phyloP scores from a whole-genome alignment of 2,113 vertebrate genomes.

The Laterallus jamaicensis region DNA sequence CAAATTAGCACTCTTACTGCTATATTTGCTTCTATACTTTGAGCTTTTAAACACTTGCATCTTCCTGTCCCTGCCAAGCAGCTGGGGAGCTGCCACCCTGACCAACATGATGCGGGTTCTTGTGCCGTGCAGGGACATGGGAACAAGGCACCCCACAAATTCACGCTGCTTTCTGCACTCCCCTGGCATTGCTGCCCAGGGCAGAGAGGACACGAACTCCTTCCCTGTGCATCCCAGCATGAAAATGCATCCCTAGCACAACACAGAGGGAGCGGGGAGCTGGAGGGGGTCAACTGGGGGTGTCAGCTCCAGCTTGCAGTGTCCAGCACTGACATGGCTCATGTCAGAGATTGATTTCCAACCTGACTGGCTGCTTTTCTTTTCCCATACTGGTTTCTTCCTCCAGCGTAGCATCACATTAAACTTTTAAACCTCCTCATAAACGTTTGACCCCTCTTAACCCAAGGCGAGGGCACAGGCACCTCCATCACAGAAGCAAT shows the following conservation, averaged over 20 bases:
- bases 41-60: neutral
- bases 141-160: neutral
- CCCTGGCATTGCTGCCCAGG: neutral
- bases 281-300: neutral
- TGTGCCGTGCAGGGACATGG: fast-evolving
- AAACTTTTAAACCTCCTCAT: neutral
- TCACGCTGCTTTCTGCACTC: neutral
- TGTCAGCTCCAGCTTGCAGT: neutral
- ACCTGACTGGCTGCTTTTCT: neutral
- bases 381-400: neutral
- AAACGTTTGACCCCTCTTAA: neutral
- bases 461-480: neutral
- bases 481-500: neutral
- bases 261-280: neutral
- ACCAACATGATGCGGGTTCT: neutral
- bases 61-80: neutral
- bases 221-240: neutral
- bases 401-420: fast-evolving
- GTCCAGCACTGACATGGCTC: neutral
- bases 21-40: neutral
- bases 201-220: neutral
- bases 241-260: fast-evolving
- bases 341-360: neutral
- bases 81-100: neutral
- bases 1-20: neutral